Conservation (phyloP, 1,140 invertebrate genomes). For the Drosophila tani region DNA sequence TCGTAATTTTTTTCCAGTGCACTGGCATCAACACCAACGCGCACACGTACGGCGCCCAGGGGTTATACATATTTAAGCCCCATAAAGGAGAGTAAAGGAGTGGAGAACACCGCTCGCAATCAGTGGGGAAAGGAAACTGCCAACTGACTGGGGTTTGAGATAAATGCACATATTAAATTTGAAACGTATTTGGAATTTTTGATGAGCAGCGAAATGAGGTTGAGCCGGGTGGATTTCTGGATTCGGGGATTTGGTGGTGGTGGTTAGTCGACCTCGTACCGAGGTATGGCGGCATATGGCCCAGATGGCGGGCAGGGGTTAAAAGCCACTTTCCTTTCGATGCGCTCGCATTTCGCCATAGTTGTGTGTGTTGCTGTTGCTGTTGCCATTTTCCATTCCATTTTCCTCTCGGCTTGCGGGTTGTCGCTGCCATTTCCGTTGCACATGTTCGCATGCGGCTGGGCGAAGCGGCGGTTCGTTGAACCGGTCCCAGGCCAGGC, state of each 20-base stretch:
- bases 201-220: constrained; percentile 59
- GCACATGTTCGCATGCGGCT: constrained; percentile 50
- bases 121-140: constrained; percentile 58
- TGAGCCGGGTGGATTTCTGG: constrained; percentile 26
- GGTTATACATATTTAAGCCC: constrained; percentile 83
- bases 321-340: constrained; percentile 67
- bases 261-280: constrained; percentile 10
- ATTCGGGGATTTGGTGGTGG: constrained; percentile 13
- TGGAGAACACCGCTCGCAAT: constrained; percentile 47
- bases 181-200: constrained; percentile 84
- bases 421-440: constrained; percentile 47
- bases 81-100: constrained; percentile 77
- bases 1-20: background rate
- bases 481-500: constrained; percentile 16
- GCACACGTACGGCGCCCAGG: constrained; percentile 63
- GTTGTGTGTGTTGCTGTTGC: constrained; percentile 5
- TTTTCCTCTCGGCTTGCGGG: constrained; percentile 14
- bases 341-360: constrained; percentile 39
- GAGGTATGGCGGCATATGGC: constrained; percentile 47
- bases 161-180: constrained; percentile 83
- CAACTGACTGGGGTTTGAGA: constrained; percentile 39
- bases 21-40: constrained; percentile 15
- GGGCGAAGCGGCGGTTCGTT: constrained; percentile 19
- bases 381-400: constrained; percentile 20
- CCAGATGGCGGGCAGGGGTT: constrained; percentile 41